Evolutionary conservation across 1,140 invertebrate species (phyloP).

Genomic region (Drosophila pseudoobscura): DNA sequence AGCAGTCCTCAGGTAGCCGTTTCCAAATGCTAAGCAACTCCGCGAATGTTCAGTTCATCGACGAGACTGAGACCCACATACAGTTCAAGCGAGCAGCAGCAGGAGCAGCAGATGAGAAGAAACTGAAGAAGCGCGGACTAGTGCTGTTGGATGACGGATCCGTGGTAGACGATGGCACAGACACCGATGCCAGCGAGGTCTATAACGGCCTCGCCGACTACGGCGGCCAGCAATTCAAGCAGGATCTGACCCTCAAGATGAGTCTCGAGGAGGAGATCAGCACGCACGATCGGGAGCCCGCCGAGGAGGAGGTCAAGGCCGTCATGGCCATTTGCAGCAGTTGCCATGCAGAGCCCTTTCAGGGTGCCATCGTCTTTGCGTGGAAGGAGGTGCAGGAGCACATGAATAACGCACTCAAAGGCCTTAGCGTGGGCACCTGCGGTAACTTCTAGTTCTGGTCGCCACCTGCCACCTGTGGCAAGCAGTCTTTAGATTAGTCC

Average conservation of each 20-base stretch:
- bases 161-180: conserved; percentile 86
- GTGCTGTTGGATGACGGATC: conserved; percentile 87
- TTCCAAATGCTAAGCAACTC: conserved; percentile 85
- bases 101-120: conserved; percentile 24
- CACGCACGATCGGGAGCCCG: conserved; percentile 90
- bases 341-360: conserved; percentile 89
- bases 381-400: conserved; percentile 86
- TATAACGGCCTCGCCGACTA: conserved; percentile 87
- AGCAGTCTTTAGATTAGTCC: background rate
- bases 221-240: conserved; percentile 85
- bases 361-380: conserved; percentile 89
- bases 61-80: conserved; percentile 84
- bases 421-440: conserved; percentile 85
- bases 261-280: conserved; percentile 82
- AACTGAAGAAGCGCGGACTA: conserved; percentile 85
- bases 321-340: conserved; percentile 91
- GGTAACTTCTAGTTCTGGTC: conserved; percentile 86
- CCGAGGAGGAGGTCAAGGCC: conserved; percentile 90
- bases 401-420: conserved; percentile 86
- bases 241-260: conserved; percentile 65
- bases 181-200: conserved; percentile 15
- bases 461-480: too few relatives aligned
- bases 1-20: conserved; percentile 6
- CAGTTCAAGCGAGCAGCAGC: conserved; percentile 84
- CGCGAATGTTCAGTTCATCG: conserved; percentile 84